A percentile compares a stretch with the other conserved stretches of the same genome.
Conservation (phyloP, 2,797 vertebrate genomes). For the Arremon brunneinucha region DNA sequence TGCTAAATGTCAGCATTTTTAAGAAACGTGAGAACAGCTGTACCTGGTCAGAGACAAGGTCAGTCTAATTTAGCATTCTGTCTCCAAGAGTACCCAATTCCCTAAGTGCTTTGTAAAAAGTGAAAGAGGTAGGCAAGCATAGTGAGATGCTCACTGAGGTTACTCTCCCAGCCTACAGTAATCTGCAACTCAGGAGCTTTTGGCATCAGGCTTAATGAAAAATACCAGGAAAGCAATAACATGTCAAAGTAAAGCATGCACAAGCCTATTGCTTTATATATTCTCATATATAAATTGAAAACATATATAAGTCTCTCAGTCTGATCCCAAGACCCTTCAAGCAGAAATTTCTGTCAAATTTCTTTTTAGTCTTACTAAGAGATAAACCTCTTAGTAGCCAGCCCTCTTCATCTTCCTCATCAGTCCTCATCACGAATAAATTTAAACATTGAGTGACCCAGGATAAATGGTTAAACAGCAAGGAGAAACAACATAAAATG, state of each 20-base stretch:
- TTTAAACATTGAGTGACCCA: not conserved
- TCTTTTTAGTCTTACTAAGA: not conserved
- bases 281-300: not conserved
- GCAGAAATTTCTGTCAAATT: not conserved
- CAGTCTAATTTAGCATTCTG: slow-evolving; percentile 41
- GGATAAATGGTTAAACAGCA: not conserved
- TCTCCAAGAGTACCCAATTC: slow-evolving; percentile 9
- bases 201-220: slow-evolving; percentile 43
- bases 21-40: slow-evolving; percentile 44
- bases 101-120: slow-evolving; percentile 35
- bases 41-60: slow-evolving; percentile 53
- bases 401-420: not conserved
- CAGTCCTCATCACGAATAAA: not conserved
- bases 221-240: slow-evolving; percentile 41
- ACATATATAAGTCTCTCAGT: not conserved
- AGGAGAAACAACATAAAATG: not conserved
- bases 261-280: not conserved
- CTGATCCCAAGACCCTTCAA: not conserved
- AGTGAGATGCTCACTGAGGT: not conserved
- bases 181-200: slow-evolving; percentile 19
- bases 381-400: not conserved
- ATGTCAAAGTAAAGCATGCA: not conserved
- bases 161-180: not conserved
- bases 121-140: not conserved
- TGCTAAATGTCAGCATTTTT: slow-evolving; percentile 51